A percentile compares a stretch with the other conserved stretches of the same genome.
Conservation (phyloP, 2,113 vertebrate genomes). For the Leuciscus idus region DNA sequence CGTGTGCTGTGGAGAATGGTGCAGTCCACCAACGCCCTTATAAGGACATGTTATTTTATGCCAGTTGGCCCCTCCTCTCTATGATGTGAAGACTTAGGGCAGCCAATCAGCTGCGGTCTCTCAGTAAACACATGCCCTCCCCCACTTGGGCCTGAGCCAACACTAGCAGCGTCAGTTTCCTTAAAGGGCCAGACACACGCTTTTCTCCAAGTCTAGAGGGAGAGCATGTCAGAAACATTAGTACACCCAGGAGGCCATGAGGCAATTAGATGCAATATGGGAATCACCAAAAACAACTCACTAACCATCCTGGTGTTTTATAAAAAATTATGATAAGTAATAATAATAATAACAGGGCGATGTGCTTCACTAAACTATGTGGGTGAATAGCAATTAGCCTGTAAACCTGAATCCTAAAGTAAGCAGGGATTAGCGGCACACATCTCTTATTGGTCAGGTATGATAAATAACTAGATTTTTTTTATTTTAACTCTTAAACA, state of each 20-base stretch:
- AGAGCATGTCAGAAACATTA: neutral
- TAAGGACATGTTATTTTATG: conserved; percentile 84
- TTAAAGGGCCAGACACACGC: conserved; percentile 72
- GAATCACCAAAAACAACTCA: neutral
- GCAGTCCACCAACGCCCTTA: conserved; percentile 69
- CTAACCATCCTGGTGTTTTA: neutral
- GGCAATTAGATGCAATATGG: conserved; percentile 36
- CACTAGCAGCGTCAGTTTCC: conserved; percentile 59
- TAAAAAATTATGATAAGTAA: neutral
- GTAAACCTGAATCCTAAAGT: neutral
- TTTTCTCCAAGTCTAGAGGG: conserved; percentile 5
- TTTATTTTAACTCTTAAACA: neutral
- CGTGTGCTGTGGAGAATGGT: conserved; percentile 68
- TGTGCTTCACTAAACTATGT: neutral
- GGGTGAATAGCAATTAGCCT: neutral
- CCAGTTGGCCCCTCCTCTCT: conserved; percentile 70
- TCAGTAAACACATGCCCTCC: conserved; percentile 68
- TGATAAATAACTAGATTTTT: neutral
- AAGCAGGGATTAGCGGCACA: neutral
- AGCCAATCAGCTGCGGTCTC: conserved; percentile 66
- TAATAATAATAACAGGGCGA: neutral
- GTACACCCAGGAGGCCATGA: conserved; percentile 11
- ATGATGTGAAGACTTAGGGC: conserved; percentile 69
- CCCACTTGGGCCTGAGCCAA: conserved; percentile 60
- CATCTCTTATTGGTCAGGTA: too few relatives aligned